A percentile compares a stretch with the other conserved stretches of the same genome.
These are phyloP conservation scores for Halocynthia aurantium DNA, from an alignment of 23 tunicate species.

Conservation along the genomic window DNA sequence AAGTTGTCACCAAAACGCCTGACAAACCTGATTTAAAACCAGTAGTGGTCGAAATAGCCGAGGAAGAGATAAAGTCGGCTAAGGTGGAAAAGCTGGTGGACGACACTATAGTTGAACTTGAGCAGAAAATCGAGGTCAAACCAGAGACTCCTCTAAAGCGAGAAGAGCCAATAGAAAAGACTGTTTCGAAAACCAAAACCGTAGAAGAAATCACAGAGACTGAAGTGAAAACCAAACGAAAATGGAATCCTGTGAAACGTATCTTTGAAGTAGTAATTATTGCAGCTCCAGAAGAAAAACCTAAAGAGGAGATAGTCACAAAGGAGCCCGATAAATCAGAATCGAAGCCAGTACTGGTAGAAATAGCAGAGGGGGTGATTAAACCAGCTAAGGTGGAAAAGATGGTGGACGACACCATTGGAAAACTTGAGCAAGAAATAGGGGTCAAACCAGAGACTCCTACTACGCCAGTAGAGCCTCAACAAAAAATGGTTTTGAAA, in stretches of 20 bases:
- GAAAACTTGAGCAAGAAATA: not conserved
- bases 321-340: not conserved
- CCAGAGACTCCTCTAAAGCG: not conserved
- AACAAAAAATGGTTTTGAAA: too few species aligned
- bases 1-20: not conserved
- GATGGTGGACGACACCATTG: slow-evolving; percentile 6
- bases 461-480: not conserved
- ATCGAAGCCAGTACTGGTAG: not conserved
- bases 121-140: not conserved
- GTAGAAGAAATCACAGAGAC: slow-evolving; percentile 9
- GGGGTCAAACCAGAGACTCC: not conserved
- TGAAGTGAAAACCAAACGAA: slow-evolving; percentile 29
- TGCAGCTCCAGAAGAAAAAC: slow-evolving; percentile 10
- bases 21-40: not conserved
- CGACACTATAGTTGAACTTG: not conserved
- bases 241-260: slow-evolving; percentile 65
- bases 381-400: not conserved
- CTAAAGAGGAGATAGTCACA: not conserved
- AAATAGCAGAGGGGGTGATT: not conserved
- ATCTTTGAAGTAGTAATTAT: slow-evolving; percentile 38
- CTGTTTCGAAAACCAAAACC: not conserved
- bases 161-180: not conserved
- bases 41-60: too few species aligned
- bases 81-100: not conserved
- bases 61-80: not conserved